A percentile compares a stretch with the other conserved stretches of the same genome.
These are phyloP conservation scores for Mionectes olivaceus DNA, from an alignment of 2,797 vertebrate genomes.

Conservation along the genomic window DNA sequence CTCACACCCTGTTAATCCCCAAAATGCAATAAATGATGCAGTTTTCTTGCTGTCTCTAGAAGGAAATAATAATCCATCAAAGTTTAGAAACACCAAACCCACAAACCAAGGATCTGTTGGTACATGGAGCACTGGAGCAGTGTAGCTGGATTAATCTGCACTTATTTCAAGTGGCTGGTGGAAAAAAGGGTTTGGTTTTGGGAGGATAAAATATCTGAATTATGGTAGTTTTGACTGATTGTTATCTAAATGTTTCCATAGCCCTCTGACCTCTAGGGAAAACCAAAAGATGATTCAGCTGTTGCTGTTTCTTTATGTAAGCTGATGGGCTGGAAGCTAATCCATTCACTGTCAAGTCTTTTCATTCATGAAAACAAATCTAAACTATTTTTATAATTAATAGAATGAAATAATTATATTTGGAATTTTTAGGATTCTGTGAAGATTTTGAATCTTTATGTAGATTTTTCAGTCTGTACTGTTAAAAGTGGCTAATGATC, in stretches of 20 bases:
- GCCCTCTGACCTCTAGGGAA: not conserved
- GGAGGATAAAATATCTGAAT: not conserved
- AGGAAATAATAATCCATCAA: not conserved
- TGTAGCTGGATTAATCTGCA: not conserved
- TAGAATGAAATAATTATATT: not conserved
- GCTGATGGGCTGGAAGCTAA: not conserved
- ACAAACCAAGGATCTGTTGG: not conserved
- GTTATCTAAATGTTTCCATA: not conserved
- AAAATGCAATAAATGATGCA: not conserved
- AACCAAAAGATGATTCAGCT: not conserved
- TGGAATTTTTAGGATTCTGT: not conserved
- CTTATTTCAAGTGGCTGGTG: not conserved
- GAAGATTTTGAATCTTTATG: not conserved
- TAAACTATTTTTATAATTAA: not conserved
- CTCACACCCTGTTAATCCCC: not conserved
- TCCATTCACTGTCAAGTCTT: not conserved
- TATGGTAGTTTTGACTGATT: not conserved
- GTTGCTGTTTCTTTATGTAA: not conserved
- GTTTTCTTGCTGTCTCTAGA: not conserved
- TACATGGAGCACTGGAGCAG: not conserved
- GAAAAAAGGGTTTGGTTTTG: not conserved
- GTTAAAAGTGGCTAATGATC: not conserved
- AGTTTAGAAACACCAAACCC: not conserved
- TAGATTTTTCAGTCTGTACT: not conserved
- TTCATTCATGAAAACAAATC: not conserved